phyloP scores from a whole-genome alignment of 2,797 vertebrate species.

The Propithecus deckenii region DNA sequence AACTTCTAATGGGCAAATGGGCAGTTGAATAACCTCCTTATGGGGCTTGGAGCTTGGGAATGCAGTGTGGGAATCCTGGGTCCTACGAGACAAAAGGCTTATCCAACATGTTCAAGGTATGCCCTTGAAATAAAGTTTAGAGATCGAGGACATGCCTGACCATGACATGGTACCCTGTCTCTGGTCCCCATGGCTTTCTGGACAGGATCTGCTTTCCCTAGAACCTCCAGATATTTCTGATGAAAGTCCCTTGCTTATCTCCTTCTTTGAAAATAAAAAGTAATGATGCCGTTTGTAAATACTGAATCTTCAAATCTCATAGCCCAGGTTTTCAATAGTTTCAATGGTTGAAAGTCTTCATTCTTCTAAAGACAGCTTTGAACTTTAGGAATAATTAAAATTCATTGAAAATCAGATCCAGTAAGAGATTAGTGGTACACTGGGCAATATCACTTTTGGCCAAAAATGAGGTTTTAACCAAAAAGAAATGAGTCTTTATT shows the following conservation, averaged over 20 bases:
- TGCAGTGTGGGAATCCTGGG: not conserved
- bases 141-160: not conserved
- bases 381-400: slow-evolving; percentile 28
- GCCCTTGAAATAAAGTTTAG: not conserved
- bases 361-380: slow-evolving; percentile 32
- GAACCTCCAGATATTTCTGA: not conserved
- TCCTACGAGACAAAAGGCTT: not conserved
- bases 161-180: not conserved
- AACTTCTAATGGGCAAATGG: not conserved
- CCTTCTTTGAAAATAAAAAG: not conserved
- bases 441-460: not conserved
- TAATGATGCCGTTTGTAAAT: not conserved
- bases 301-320: not conserved
- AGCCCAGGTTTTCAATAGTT: not conserved
- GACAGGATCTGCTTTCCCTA: not conserved
- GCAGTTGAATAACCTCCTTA: not conserved
- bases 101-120: not conserved
- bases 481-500: slow-evolving; percentile 31
- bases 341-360: not conserved
- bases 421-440: not conserved
- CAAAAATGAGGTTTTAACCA: not conserved
- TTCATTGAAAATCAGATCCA: slow-evolving; percentile 1
- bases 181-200: not conserved
- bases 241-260: not conserved
- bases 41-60: not conserved